Evolutionary conservation across 2,797 vertebrate species (phyloP), one percentile per base, ranked within the genome.

Genomic region (Lacerta viridis): DNA sequence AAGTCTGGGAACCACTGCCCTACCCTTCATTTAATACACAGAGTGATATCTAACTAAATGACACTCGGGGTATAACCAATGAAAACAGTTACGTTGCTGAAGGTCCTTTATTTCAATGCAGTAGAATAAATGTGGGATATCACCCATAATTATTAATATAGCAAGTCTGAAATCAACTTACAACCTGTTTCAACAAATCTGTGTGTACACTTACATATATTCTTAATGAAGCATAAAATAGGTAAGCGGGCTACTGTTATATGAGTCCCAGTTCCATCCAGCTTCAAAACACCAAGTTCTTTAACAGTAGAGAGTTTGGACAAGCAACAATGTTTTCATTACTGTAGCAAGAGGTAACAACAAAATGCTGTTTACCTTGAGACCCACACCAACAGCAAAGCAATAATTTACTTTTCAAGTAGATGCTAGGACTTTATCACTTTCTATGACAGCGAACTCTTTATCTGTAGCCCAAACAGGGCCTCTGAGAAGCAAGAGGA

Each of bases 111-210:
- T 64, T 64, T 64, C 20, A 64, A 23, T 64, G 61, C 17, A 64
- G 61, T 64, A 23, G 13, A 23, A 77, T 9, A 43, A 43, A 76
- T 77, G 29, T 69, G 50, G 20, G 17, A 78, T 64, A 23, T 64
- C 61, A 64, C 5, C 20, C 61, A 23, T 64, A 23, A 64, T 64
- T 18, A 64, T 23, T 27, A 79, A 79, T 9, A 15, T 4, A 33
- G 33, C 33, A 59, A 64, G 41, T 33, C 59, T 7, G 33, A 41
- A 87, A 11, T 71, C 61, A 39, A 87, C 80, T 69, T 41, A 3
- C 20, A 9, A 27, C 36, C 7, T 86, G 33, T 77, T 92, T 87
- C 80, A 87, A 92, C 84, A 93, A 90, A 88, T 36, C 84, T 89
- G 59, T 78, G 83, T n/a, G 81, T 68, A 80, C 29, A 23, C 11